Conservation (phyloP, 2,113 vertebrate species). For the Forbesichthys agassizii region DNA sequence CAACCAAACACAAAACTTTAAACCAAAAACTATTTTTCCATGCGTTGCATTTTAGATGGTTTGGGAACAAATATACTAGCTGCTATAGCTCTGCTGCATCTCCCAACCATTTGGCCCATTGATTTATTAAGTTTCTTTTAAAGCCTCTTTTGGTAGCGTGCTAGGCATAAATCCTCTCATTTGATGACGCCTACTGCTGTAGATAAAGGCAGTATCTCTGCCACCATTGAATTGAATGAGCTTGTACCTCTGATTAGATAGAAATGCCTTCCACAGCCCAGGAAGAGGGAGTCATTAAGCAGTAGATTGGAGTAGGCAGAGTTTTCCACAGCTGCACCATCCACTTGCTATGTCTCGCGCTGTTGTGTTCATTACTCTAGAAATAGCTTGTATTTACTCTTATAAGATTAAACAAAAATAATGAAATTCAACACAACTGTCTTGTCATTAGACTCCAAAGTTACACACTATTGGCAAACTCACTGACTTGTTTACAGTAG, state of each 20-base stretch:
- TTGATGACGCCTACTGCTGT: background rate
- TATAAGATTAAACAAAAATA: background rate
- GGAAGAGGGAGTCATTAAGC: conserved; percentile 3
- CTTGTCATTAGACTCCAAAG: background rate
- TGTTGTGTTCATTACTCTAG: background rate
- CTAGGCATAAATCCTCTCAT: conserved; percentile 8
- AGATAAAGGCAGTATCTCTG: background rate
- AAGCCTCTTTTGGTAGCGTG: background rate
- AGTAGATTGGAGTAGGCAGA: no score
- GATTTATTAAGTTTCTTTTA: background rate
- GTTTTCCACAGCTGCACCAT: background rate
- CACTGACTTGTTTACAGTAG: background rate
- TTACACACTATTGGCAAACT: background rate
- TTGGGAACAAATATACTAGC: no score
- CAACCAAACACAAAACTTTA: no score
- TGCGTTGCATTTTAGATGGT: no score
- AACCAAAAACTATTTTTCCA: no score
- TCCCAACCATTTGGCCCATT: background rate
- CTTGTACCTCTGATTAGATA: conserved; percentile 8
- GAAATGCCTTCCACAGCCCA: background rate
- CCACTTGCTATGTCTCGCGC: background rate
- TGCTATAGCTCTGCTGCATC: background rate
- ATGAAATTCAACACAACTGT: background rate
- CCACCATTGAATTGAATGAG: background rate
- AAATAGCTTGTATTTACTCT: background rate